Evolutionary conservation across 1,140 invertebrate genomes (phyloP), one percentile per base, ranked within the genome.

Genomic region (Meloidogyne floridensis): DNA sequence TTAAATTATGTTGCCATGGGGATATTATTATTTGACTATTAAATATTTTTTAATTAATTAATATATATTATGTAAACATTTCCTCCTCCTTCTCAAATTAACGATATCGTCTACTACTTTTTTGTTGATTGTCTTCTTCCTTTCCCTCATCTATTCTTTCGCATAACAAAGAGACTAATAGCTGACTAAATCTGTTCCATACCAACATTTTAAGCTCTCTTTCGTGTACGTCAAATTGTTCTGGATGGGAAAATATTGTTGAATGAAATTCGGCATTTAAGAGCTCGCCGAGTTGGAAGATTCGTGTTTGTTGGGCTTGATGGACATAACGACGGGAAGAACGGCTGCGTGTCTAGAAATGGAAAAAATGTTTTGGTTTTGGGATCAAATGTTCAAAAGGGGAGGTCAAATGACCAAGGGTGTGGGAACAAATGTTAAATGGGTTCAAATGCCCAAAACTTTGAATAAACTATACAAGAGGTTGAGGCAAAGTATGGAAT

Each of bases 121-220:
- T 9, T 70, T 77, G 51, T n/a, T 77, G 8, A 18, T 20, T 70
- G 20, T 53, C 13, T 51, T 75, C 74, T 11, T 71, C 20, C 15
- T 72, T 47, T 13, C 65, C 72, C 51, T 86, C 85, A 15, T 86
- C 56, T 47, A 70, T 84, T 72, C 84, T 70, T 65, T 86, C 85
- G 20, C 81, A 75, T 9, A 86, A 75, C 69, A 87, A 53, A 32
- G 86, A 73, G 11, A 86, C 85, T 53, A 86, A 51, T 75, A 87
- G 82, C 56, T 88, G 87, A 13, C 88, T 83, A 77, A 87, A 87
- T 59, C 89, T 88, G 42, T 83, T 81, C 87, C 87, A 87, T 56
- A 87, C 84, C 18, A 87, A 74, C 32, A 87, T 32, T 78, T 88
- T 82, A 59, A 88, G 72, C 42, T 90, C 88, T 32, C 87, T 75